A percentile compares a stretch with the other conserved stretches of the same genome.
phyloP scores from a whole-genome alignment of 2,113 vertebrate species.

The Xenopus tropicalis region DNA sequence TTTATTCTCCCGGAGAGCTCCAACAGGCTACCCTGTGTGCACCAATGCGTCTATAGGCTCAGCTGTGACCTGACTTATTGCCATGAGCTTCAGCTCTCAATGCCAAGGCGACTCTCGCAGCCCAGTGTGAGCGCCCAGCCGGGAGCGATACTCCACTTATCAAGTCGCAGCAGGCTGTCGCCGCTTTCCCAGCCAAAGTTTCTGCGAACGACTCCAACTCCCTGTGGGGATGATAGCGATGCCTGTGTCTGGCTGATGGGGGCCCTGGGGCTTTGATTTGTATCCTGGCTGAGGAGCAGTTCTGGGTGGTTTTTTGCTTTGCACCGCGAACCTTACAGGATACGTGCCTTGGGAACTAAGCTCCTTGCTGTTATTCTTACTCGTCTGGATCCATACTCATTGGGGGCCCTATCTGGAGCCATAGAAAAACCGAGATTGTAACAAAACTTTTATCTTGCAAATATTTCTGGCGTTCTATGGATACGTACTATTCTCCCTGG shows the following conservation, averaged over 20 bases:
- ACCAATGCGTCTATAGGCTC: too few relatives aligned
- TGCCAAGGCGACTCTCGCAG: background rate
- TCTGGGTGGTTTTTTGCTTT: background rate
- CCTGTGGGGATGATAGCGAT: background rate
- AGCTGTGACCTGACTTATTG: background rate
- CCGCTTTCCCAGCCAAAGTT: background rate
- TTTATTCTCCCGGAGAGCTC: background rate
- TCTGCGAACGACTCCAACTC: background rate
- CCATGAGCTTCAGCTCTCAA: background rate
- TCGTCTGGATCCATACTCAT: too few relatives aligned
- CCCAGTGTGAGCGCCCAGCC: background rate
- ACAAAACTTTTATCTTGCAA: background rate
- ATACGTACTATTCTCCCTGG: too few relatives aligned
- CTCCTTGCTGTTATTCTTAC: background rate
- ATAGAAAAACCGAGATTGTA: background rate
- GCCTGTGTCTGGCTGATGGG: background rate
- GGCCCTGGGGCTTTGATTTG: too few relatives aligned
- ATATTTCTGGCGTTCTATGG: background rate
- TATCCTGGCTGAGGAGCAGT: background rate
- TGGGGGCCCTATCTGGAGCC: background rate
- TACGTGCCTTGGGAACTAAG: constrained; percentile 22
- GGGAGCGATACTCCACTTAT: too few relatives aligned
- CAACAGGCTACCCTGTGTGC: constrained; percentile 6
- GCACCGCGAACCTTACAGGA: background rate
- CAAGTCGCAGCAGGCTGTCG: background rate